These are phyloP conservation scores for Drosophila obscura DNA, from an alignment of 1,140 invertebrate genomes.

Conservation along the genomic window DNA sequence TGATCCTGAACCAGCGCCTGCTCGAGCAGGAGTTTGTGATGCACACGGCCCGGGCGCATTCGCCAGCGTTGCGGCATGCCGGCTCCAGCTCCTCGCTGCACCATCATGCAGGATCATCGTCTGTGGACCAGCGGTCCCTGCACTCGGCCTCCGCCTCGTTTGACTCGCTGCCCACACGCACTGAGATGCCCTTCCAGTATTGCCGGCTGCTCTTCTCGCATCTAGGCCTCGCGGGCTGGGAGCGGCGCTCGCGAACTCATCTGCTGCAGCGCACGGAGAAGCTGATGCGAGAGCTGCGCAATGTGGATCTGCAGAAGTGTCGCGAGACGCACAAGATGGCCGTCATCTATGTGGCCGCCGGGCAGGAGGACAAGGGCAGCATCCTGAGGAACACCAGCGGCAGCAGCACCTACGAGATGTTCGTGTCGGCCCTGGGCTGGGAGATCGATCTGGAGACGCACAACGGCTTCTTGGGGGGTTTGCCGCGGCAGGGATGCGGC, in stretches of 20 bases:
- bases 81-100: slow-evolving; percentile 45
- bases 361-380: slow-evolving; percentile 98
- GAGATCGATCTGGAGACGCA: slow-evolving; percentile 97
- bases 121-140: slow-evolving; percentile 61
- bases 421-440: slow-evolving; percentile 97
- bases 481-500: slow-evolving; percentile 96
- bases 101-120: slow-evolving; percentile 25
- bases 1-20: slow-evolving; percentile 91
- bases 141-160: slow-evolving; percentile 67
- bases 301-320: slow-evolving; percentile 95
- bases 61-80: slow-evolving; percentile 47
- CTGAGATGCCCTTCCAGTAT: slow-evolving; percentile 88
- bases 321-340: slow-evolving; percentile 99
- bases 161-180: slow-evolving; percentile 70
- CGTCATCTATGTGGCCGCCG: slow-evolving; percentile 98
- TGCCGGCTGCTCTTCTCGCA: slow-evolving; percentile 95
- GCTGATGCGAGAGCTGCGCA: slow-evolving; percentile 94
- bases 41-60: slow-evolving; percentile 78
- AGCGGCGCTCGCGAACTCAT: slow-evolving; percentile 93
- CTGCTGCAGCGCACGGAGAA: slow-evolving; percentile 95
- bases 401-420: slow-evolving; percentile 96
- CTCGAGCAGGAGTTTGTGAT: slow-evolving; percentile 89
- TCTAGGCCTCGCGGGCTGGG: slow-evolving; percentile 94
- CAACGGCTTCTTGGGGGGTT: slow-evolving; percentile 97
- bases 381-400: slow-evolving; percentile 93